Evolutionary conservation across 2,797 vertebrate genomes (phyloP).

Genomic region (Argyrosomus regius): DNA sequence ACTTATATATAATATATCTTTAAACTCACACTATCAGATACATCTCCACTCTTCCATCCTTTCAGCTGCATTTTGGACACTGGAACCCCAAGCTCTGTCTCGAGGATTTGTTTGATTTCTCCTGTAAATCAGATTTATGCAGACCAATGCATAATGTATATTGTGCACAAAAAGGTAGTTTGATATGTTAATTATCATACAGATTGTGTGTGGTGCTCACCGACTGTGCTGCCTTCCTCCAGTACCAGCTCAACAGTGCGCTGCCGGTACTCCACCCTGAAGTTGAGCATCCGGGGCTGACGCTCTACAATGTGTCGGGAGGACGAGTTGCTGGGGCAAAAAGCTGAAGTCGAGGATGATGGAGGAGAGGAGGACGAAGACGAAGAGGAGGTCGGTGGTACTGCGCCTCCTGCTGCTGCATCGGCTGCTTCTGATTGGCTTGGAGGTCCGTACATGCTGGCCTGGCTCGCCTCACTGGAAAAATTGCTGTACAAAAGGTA

Average conservation of each 20-base stretch:
- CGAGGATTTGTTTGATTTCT: conserved; percentile 96
- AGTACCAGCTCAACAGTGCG: conserved; percentile 94
- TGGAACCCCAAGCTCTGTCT: conserved; percentile 96
- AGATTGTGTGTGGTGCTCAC: conserved; percentile 83
- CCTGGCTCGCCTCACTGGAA: conserved; percentile 91
- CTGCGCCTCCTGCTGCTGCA: conserved; percentile 74
- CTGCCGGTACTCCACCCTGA: conserved; percentile 97
- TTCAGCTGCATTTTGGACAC: conserved; percentile 98
- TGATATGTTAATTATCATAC: background rate
- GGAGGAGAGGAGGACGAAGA: conserved; percentile 88
- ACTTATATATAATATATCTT: background rate
- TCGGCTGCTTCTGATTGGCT: conserved; percentile 86
- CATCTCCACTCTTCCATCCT: conserved; percentile 98
- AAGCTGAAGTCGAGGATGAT: conserved; percentile 90
- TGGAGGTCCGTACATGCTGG: conserved; percentile 87
- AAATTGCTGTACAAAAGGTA: conserved; percentile 86
- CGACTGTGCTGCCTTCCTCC: conserved; percentile 96
- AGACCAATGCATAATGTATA: background rate
- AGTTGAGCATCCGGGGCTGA: conserved; percentile 96
- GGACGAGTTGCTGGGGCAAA: conserved; percentile 91
- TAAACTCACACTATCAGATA: conserved; percentile 95
- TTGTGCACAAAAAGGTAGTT: conserved; percentile 39
- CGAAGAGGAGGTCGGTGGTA: conserved; percentile 83
- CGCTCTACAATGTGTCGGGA: conserved; percentile 95
- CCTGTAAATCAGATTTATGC: conserved; percentile 83